Evolutionary conservation across 2,888 invertebrate genomes (phyloP).

Genomic region (Diabrotica balteata): DNA sequence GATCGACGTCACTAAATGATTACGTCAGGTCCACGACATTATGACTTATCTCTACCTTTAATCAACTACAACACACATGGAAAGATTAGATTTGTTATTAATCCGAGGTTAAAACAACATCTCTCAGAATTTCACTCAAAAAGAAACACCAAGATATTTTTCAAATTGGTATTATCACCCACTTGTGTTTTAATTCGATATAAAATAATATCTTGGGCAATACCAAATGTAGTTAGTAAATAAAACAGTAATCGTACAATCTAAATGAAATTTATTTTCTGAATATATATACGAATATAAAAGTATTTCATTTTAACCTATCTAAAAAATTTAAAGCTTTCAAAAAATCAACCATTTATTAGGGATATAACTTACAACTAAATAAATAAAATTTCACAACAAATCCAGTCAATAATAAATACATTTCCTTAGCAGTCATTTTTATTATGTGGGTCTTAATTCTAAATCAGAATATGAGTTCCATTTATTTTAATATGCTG

Average conservation of each 20-base stretch:
- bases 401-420: conserved; percentile 17
- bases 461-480: conserved; percentile 12
- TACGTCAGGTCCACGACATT: too few relatives aligned
- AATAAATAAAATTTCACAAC: conserved; percentile 22
- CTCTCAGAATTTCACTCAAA: too few relatives aligned
- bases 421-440: conserved; percentile 15
- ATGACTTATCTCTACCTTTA: too few relatives aligned
- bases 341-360: conserved; percentile 28
- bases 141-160: too few relatives aligned
- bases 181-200: too few relatives aligned
- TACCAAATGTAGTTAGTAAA: too few relatives aligned
- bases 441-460: not conserved
- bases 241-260: conserved; percentile 2
- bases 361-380: conserved; percentile 18
- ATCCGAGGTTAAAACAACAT: too few relatives aligned
- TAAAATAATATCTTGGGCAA: too few relatives aligned
- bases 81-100: too few relatives aligned
- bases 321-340: conserved; percentile 32
- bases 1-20: too few relatives aligned
- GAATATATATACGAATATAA: conserved; percentile 18
- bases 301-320: conserved; percentile 21
- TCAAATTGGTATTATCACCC: too few relatives aligned
- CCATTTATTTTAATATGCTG: conserved; percentile 2
- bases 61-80: too few relatives aligned
- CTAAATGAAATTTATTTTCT: conserved; percentile 27